phyloP scores from a whole-genome alignment of 2,888 invertebrate species.

The Chymomyza amoena region DNA sequence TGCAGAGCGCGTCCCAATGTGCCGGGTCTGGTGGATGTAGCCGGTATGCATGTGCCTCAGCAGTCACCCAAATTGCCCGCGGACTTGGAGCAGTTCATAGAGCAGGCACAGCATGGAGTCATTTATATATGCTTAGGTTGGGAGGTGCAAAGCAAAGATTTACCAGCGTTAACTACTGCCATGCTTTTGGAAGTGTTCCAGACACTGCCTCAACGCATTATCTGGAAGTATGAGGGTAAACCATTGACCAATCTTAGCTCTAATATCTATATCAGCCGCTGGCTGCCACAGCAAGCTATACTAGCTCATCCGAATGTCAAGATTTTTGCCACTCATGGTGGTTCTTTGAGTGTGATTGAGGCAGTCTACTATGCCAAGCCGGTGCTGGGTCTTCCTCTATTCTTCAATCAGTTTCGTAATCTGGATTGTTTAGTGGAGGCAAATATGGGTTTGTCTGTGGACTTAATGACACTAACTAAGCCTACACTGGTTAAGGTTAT shows the following conservation, averaged over 20 bases:
- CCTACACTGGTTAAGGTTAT: slow-evolving; percentile 55
- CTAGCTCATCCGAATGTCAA: slow-evolving; percentile 79
- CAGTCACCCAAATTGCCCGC: slow-evolving; percentile 54
- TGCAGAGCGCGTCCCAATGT: slow-evolving; percentile 68
- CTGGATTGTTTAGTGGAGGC: slow-evolving; percentile 74
- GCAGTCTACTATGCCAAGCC: slow-evolving; percentile 79
- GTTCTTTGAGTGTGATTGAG: slow-evolving; percentile 79
- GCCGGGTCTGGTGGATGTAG: slow-evolving; percentile 75
- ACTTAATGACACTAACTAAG: slow-evolving; percentile 70
- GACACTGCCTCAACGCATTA: slow-evolving; percentile 63
- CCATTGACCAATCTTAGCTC: slow-evolving; percentile 47
- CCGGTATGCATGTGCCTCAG: slow-evolving; percentile 74
- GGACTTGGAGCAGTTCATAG: slow-evolving; percentile 75
- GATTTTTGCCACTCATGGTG: slow-evolving; percentile 79
- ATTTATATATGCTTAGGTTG: slow-evolving; percentile 79
- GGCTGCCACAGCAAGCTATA: slow-evolving; percentile 79
- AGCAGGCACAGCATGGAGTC: slow-evolving; percentile 77
- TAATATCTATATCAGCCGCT: slow-evolving; percentile 66
- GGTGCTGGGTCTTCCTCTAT: slow-evolving; percentile 79
- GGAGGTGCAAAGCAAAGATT: slow-evolving; percentile 60
- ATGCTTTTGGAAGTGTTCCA: slow-evolving; percentile 43
- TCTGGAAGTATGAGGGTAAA: slow-evolving; percentile 78
- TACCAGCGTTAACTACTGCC: slow-evolving; percentile 50
- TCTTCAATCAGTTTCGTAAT: slow-evolving; percentile 80
- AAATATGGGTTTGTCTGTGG: slow-evolving; percentile 75